Evolutionary conservation across 2,888 invertebrate genomes (phyloP).

Genomic region (Stictocephala bisonia): DNA sequence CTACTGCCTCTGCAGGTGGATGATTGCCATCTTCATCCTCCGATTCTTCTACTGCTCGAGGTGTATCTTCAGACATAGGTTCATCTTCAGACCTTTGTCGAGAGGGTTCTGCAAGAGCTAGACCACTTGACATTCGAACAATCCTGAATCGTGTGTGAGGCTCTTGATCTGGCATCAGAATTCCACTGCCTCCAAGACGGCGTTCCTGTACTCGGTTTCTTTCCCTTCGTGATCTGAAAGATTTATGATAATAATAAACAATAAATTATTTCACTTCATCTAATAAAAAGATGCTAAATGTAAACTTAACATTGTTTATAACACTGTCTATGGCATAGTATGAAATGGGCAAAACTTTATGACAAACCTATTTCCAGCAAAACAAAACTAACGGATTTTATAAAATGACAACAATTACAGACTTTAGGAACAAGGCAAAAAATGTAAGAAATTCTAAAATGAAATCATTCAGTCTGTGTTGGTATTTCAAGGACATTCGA

Average conservation of each 20-base stretch:
- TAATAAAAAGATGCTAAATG: too few relatives aligned
- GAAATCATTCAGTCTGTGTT: too few relatives aligned
- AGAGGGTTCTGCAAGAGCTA: constrained; percentile 48
- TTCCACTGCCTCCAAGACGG: constrained; percentile 28
- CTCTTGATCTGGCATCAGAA: constrained; percentile 46
- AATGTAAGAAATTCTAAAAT: too few relatives aligned
- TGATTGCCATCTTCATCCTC: not conserved
- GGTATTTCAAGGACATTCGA: too few relatives aligned
- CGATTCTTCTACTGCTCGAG: not conserved
- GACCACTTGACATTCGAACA: constrained; percentile 58
- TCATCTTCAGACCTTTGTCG: not conserved
- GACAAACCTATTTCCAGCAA: too few relatives aligned
- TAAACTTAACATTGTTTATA: too few relatives aligned
- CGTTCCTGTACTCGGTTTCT: constrained; percentile 38
- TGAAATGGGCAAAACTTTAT: too few relatives aligned
- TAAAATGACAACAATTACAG: too few relatives aligned
- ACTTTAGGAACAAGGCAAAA: too few relatives aligned
- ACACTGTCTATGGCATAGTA: too few relatives aligned
- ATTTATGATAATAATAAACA: not conserved
- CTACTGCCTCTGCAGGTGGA: not conserved
- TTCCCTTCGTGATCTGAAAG: constrained; percentile 43
- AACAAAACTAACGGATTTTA: too few relatives aligned
- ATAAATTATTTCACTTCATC: too few relatives aligned
- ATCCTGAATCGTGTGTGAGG: constrained; percentile 56
- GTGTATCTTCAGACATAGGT: not conserved